Conservation (phyloP, 2,113 vertebrate genomes). For the Pseudolaguvia tuberculata region DNA sequence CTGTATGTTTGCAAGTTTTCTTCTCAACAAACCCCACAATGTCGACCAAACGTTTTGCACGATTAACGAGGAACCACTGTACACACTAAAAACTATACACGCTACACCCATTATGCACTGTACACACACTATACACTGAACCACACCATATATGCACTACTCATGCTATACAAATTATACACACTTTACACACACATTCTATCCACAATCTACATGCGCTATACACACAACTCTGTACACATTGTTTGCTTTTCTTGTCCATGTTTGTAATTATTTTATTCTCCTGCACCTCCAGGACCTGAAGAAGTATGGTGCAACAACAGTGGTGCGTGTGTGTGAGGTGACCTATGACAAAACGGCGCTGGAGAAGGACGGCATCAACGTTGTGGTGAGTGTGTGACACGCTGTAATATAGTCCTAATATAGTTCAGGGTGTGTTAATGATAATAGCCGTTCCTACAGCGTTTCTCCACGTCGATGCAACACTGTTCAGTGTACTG, state of each 20-base stretch:
- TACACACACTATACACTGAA: too few species aligned
- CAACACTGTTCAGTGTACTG: not conserved
- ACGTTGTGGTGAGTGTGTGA: conserved; percentile 80
- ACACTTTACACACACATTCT: too few species aligned
- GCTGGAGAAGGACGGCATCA: conserved; percentile 92
- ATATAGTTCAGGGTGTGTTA: not conserved
- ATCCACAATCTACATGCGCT: not conserved
- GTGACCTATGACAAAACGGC: conserved; percentile 94
- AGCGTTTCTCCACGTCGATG: not conserved
- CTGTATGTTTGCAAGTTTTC: too few species aligned
- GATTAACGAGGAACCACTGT: too few species aligned
- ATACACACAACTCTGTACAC: too few species aligned
- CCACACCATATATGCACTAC: too few species aligned
- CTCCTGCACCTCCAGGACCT: conserved; percentile 75
- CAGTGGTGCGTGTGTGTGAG: conserved; percentile 92
- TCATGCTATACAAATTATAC: too few species aligned
- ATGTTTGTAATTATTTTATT: not conserved
- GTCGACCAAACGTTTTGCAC: too few species aligned
- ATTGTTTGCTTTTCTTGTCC: not conserved
- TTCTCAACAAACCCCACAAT: too few species aligned
- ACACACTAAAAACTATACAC: too few species aligned
- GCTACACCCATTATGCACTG: too few species aligned
- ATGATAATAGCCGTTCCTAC: not conserved
- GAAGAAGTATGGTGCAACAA: conserved; percentile 89
- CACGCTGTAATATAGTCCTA: not conserved